Conservation (phyloP, 2,888 invertebrate species). For the Synergus umbraculus region DNA sequence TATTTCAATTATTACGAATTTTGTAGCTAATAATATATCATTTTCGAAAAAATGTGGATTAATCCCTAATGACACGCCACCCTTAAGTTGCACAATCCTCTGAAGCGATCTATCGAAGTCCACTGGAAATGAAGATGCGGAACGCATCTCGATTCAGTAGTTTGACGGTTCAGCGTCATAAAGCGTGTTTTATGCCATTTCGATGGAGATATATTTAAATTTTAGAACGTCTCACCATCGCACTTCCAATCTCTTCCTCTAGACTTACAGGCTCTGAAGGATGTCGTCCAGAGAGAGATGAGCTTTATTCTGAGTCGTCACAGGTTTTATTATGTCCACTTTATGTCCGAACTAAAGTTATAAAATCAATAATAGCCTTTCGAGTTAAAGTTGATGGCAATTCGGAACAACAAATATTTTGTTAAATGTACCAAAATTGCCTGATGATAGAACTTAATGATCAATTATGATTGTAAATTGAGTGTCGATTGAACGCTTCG, state of each 20-base stretch:
- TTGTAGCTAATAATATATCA: too few species aligned
- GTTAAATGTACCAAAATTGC: too few species aligned
- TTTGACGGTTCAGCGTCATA: constrained; percentile 59
- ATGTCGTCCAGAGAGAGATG: constrained; percentile 32
- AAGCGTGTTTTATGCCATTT: constrained; percentile 61
- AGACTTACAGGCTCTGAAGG: constrained; percentile 36
- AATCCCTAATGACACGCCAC: too few species aligned
- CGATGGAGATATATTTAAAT: constrained; percentile 64
- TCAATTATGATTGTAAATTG: background rate
- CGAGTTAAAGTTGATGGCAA: background rate
- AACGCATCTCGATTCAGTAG: constrained; percentile 50
- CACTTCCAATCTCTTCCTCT: constrained; percentile 52
- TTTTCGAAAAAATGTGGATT: too few species aligned
- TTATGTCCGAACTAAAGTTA: constrained; percentile 33
- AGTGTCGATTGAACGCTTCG: background rate
- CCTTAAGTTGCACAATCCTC: background rate
- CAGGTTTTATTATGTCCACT: constrained; percentile 36
- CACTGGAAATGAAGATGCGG: constrained; percentile 46
- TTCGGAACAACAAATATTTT: too few species aligned
- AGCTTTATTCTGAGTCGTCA: constrained; percentile 27
- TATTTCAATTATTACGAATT: too few species aligned
- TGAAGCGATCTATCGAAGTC: constrained; percentile 13
- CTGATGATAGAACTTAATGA: background rate
- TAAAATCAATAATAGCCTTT: constrained; percentile 16
- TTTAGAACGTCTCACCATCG: constrained; percentile 53